These are phyloP conservation scores for Drosophila suboccidentalis DNA, from an alignment of 2,888 invertebrate species.

Conservation along the genomic window DNA sequence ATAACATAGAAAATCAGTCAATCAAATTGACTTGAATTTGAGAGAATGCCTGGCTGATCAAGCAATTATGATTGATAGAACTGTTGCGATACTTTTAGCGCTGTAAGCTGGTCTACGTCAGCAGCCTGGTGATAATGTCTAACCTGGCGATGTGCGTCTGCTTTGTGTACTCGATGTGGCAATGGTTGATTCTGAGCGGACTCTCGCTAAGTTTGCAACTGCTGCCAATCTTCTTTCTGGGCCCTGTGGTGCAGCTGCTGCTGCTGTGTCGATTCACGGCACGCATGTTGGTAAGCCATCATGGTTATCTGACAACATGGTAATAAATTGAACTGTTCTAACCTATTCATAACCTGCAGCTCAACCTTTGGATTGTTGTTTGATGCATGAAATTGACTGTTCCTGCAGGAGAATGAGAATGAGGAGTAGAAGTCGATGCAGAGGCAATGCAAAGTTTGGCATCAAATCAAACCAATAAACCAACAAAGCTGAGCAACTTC, in stretches of 20 bases:
- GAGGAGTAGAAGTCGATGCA: not conserved
- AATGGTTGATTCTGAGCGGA: constrained; percentile 32
- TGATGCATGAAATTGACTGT: constrained; percentile 56
- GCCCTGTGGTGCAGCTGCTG: constrained; percentile 55
- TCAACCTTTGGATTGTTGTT: constrained; percentile 40
- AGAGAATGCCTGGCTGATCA: not conserved
- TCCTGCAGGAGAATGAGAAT: constrained; percentile 2
- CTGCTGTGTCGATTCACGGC: constrained; percentile 40
- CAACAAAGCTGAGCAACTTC: constrained; percentile 54
- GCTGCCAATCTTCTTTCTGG: constrained; percentile 45
- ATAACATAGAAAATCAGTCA: no score
- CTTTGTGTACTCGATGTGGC: constrained; percentile 52
- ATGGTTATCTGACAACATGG: constrained; percentile 1
- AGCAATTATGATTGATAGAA: not conserved
- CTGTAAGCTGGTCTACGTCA: constrained; percentile 57
- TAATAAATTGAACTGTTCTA: constrained; percentile 1
- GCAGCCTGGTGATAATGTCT: constrained; percentile 52
- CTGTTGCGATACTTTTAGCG: constrained; percentile 28
- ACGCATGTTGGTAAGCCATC: constrained; percentile 51
- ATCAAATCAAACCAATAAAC: constrained; percentile 75
- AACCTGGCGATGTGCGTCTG: constrained; percentile 53
- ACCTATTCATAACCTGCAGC: constrained; percentile 26
- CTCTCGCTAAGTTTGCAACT: constrained; percentile 27
- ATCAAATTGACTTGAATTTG: not conserved
- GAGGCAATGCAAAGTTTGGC: constrained; percentile 42